These are phyloP conservation scores for Gambusia yucatana DNA, from an alignment of 2,797 vertebrate genomes.

Conservation along the genomic window DNA sequence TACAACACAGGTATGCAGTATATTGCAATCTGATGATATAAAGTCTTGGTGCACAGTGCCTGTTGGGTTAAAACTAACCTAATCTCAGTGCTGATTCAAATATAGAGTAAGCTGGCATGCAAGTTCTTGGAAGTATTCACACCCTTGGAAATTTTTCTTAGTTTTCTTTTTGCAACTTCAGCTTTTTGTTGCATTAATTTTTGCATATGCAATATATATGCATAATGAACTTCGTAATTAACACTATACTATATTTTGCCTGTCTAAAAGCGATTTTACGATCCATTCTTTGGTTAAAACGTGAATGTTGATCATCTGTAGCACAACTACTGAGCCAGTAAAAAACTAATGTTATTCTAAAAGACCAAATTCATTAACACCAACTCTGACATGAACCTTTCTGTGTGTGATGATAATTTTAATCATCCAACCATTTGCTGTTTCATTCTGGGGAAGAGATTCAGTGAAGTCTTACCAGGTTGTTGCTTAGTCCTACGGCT, in stretches of 20 bases:
- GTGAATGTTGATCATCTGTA: background rate
- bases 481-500: background rate
- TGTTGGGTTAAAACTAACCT: background rate
- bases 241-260: background rate
- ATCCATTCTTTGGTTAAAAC: background rate
- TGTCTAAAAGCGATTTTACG: background rate
- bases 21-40: background rate
- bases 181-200: background rate
- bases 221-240: background rate
- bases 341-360: background rate
- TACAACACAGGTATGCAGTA: slow-evolving; percentile 92
- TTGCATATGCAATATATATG: too few relatives aligned
- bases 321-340: background rate
- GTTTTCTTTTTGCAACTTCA: background rate
- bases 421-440: background rate
- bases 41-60: background rate
- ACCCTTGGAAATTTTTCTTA: background rate
- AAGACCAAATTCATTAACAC: background rate
- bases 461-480: background rate
- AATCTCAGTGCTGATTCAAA: background rate
- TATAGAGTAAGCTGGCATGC: background rate
- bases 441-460: background rate
- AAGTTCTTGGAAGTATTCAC: background rate
- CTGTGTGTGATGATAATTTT: background rate
- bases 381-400: background rate